Evolutionary conservation across 2,888 invertebrate species (phyloP), one percentile per base, ranked within the genome.

Genomic region (Disparrhopalites patrizii): DNA sequence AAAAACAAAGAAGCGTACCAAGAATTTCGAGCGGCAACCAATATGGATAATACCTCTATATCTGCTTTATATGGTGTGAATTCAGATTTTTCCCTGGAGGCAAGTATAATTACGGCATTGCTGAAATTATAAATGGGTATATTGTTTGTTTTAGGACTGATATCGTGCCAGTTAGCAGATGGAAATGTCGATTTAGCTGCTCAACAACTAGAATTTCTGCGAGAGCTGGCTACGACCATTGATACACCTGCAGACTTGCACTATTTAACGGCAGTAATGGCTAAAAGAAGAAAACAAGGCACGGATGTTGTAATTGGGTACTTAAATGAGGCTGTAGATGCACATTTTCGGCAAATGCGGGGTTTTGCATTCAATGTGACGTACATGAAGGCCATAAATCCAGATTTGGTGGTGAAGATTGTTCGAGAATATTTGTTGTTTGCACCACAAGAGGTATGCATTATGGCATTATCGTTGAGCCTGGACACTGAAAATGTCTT

Each of bases 151-250:
- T 36, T 87, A 79, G 93, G 94, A 0, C 81, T 93, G 57, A 91
- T 93, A 13, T 80, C 87, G 3, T 93, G 93, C 78, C 92, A 93
- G 79, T 82, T 93, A 75, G 80, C 83, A 66, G 88, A 91, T 74
- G 79, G 79, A 36, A 88, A 89, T 30, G 83, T 85, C 2, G 88
- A 88, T 38, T 86, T 90, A 76, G 87, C 92, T 0, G 84, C 86
- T 10, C 90, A 93, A 75, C 95, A 97, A 80, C 83, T 96, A 36
- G 90, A 94, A 75, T 87, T 93, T 76, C 81, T 96, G 1, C 85
- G 87, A 77, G 92, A 94, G 79, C 82, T 90, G 25, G 88, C 91
- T 79, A 87, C 86, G 73, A 84, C 86, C 10, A 78, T 81, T 54
- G 82, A 84, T 5, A 83, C 83, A 51, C 86, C 86, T 66, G 82